Evolutionary conservation across 2,113 vertebrate genomes (phyloP).

Genomic region (Antigone vipio): DNA sequence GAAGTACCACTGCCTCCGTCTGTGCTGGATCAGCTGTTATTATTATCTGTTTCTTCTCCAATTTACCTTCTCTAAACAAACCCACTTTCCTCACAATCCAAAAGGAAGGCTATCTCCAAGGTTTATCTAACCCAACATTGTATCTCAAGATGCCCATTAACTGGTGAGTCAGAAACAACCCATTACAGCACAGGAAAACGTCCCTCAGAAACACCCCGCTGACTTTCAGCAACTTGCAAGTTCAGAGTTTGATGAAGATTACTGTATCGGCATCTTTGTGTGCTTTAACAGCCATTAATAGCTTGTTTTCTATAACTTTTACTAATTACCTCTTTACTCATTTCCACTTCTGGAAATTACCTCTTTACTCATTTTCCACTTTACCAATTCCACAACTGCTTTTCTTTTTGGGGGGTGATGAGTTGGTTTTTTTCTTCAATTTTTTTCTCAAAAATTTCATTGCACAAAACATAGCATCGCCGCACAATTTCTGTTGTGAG

Average conservation of each 20-base stretch:
- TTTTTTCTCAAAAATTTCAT: neutral
- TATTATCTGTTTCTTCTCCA: neutral
- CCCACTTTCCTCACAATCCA: neutral
- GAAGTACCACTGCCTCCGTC: neutral
- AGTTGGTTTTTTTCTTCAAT: rapidly evolving
- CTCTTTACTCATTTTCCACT: no score
- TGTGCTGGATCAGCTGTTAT: neutral
- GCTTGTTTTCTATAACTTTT: neutral
- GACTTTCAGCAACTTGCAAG: neutral
- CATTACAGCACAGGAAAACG: rapidly evolving
- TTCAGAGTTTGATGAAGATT: rapidly evolving
- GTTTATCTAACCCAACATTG: neutral
- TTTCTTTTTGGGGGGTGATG: neutral
- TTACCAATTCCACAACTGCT: neutral
- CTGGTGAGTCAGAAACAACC: neutral
- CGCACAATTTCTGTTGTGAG: neutral
- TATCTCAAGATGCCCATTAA: rapidly evolving
- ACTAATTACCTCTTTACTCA: neutral
- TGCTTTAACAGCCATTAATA: neutral
- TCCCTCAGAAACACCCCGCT: neutral
- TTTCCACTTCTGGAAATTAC: neutral
- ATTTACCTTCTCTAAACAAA: neutral
- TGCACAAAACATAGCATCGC: neutral
- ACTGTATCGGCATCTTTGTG: neutral
- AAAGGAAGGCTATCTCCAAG: neutral